Percentiles rank a stretch among this genome's conserved stretches.
phyloP scores from a whole-genome alignment of 1,140 invertebrate species.

The Pseudomyrmex pallidus region DNA sequence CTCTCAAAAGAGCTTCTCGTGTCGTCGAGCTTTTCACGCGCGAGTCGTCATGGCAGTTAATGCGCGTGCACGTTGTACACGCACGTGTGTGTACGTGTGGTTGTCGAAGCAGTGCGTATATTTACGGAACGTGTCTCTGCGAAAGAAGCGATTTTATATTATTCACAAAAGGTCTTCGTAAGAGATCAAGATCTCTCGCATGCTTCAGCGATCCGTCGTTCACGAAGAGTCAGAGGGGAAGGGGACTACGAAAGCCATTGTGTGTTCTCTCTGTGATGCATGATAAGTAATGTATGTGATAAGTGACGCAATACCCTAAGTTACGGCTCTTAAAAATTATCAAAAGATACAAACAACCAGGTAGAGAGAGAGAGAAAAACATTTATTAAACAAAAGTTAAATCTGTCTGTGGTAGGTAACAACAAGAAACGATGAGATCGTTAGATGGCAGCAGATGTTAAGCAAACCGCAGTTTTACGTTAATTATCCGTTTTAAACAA shows the following conservation, averaged over 20 bases:
- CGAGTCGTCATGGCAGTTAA: constrained; percentile 38
- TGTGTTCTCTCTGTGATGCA: background rate
- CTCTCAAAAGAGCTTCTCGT: constrained; percentile 50
- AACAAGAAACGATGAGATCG: constrained; percentile 15
- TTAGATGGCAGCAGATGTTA: constrained; percentile 67
- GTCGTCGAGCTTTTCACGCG: constrained; percentile 15
- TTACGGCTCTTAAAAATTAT: background rate
- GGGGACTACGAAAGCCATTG: background rate
- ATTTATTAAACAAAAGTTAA: constrained; percentile 52
- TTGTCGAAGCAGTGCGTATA: constrained; percentile 2
- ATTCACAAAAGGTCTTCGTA: constrained; percentile 65
- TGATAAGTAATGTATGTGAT: background rate
- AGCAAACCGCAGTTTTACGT: constrained; percentile 52
- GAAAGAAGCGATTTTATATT: constrained; percentile 69
- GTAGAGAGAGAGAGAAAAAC: background rate
- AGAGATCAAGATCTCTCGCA: constrained; percentile 12
- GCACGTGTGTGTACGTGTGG: background rate
- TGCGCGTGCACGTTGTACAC: constrained; percentile 4
- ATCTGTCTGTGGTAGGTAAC: constrained; percentile 35
- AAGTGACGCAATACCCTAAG: background rate
- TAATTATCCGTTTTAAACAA: constrained; percentile 67
- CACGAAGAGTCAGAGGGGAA: background rate
- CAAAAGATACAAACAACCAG: background rate
- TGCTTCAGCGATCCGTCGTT: constrained; percentile 15
- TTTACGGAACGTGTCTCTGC: constrained; percentile 63